Evolutionary conservation across 2,888 invertebrate genomes (phyloP), one percentile per base, ranked within the genome.

Genomic region (Napeogenes inachia): DNA sequence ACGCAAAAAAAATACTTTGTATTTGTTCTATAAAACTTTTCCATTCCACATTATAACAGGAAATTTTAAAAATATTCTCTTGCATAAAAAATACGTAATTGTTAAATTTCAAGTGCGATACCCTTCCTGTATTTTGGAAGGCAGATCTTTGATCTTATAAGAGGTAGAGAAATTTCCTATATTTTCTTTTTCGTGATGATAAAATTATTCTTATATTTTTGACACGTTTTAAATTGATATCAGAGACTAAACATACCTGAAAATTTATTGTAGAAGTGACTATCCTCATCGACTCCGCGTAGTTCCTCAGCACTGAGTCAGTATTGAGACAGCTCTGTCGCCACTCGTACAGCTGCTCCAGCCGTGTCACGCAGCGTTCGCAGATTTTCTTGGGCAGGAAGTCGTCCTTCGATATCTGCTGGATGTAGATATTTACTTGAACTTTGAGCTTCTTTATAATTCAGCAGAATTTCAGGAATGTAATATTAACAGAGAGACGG

Each of bases 331-430:
- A 93, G 78, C 91, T 92, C 73, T 93, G 92, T 35, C 93, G 91
- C 92, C 94, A 94, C 75, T 94, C 94, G 81, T 93, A 94, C 69
- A 94, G 89, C 81, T 94, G 93, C 65, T 94, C 94, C 75, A 94
- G 82, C 56, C 93, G 90, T 56, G 92, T 92, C 69, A 94, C 86
- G 79, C 94, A 94, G 60, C 92, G 89, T 82, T 94, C 94, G 80
- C 94, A 94, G 76, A 94, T 94, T 85, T 93, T 94, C 87, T 94
- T 94, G 60, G 94, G 94, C 71, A 94, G 82, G 75, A 92, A 93
- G 84, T 94, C 94, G 79, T 94, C 94, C 82, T 94, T 94, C 74
- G 93, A 92, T 80, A 94, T 92, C 94, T 94, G 89, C 87, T 89
- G 84, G 74, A 80, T 72, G 57, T 60, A 64, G 12, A 59, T 38